Evolutionary conservation across 2,888 invertebrate genomes (phyloP).

Genomic region (Aspidiotus destructor): DNA sequence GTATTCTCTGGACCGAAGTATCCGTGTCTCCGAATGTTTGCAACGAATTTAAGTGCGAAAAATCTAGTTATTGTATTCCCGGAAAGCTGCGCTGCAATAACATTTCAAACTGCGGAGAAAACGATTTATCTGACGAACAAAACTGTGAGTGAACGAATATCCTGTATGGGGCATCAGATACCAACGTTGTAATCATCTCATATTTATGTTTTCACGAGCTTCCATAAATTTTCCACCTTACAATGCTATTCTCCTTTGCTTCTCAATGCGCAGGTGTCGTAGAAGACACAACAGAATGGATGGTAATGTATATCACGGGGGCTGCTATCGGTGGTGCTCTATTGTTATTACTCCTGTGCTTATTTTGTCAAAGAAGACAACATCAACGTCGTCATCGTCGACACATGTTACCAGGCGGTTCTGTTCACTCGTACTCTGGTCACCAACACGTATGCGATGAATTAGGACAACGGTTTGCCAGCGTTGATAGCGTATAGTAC

Average conservation of each 20-base stretch:
- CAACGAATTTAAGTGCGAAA: conserved; percentile 61
- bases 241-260: not conserved
- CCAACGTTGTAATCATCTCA: conserved; percentile 2
- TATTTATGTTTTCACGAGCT: not conserved
- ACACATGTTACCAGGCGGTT: conserved; percentile 36
- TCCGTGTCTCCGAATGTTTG: conserved; percentile 45
- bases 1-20: conserved; percentile 91
- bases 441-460: conserved; percentile 49
- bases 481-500: conserved; percentile 50
- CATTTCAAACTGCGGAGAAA: conserved; percentile 73
- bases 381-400: conserved; percentile 42
- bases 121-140: conserved; percentile 62
- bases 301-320: conserved; percentile 48
- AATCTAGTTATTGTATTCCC: conserved; percentile 68
- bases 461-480: conserved; percentile 49
- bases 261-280: conserved; percentile 43
- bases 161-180: not conserved
- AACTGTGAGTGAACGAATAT: conserved; percentile 58
- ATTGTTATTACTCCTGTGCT: conserved; percentile 45
- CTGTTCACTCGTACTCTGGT: conserved; percentile 37
- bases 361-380: conserved; percentile 50
- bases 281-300: conserved; percentile 50
- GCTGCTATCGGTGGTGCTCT: conserved; percentile 45
- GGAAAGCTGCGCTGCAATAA: conserved; percentile 65
- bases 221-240: not conserved